Evolutionary conservation across 1,140 invertebrate genomes (phyloP).

Genomic region (Cyrtorhinus lividipennis): DNA sequence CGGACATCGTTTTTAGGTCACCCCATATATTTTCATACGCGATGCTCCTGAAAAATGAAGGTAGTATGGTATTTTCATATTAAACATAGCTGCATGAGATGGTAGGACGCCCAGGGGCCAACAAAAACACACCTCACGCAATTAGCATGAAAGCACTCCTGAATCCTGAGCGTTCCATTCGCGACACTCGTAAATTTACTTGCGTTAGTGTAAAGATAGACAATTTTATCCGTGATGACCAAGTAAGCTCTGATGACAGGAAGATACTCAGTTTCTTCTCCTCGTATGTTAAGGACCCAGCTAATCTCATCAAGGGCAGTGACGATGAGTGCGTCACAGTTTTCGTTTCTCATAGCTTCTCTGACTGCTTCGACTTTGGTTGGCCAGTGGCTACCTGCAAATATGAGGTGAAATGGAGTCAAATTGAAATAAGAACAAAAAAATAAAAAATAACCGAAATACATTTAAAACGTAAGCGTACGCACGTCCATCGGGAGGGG

Average conservation of each 20-base stretch:
- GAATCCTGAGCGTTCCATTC: constrained; percentile 39
- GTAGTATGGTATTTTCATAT: background rate
- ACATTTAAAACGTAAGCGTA: too few species aligned
- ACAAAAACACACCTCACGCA: constrained; percentile 53
- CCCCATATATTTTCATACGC: constrained; percentile 25
- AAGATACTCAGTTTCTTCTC: constrained; percentile 73
- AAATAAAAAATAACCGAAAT: too few species aligned
- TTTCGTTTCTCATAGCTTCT: constrained; percentile 43
- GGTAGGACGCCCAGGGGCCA: background rate
- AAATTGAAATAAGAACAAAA: constrained; percentile 21
- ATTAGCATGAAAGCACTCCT: constrained; percentile 42
- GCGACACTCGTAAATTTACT: constrained; percentile 40
- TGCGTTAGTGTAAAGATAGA: constrained; percentile 46
- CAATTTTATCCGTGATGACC: constrained; percentile 45
- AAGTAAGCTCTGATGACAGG: constrained; percentile 71
- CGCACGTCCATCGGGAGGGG: background rate
- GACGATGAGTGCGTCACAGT: constrained; percentile 63
- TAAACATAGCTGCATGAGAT: too few species aligned
- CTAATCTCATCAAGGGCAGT: constrained; percentile 85
- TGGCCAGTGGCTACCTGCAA: constrained; percentile 48
- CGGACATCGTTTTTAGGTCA: constrained; percentile 46
- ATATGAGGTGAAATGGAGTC: too few species aligned
- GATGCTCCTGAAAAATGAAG: background rate
- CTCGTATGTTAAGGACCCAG: constrained; percentile 90
- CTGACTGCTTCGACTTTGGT: constrained; percentile 55